Conservation (phyloP, 2,797 vertebrate genomes). For the Sternotherus odoratus region DNA sequence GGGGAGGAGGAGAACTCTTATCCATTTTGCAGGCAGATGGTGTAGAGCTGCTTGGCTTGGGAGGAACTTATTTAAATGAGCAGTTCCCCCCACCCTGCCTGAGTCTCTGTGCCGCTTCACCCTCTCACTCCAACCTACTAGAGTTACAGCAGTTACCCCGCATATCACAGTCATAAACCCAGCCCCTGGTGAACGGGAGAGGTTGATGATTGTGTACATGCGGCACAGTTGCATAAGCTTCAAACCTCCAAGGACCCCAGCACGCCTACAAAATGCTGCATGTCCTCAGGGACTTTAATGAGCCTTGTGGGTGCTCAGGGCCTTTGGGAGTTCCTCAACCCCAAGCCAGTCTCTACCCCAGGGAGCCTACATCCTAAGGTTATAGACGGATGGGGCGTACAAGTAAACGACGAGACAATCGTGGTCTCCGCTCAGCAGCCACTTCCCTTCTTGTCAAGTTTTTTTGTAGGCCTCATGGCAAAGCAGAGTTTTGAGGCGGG, state of each 20-base stretch:
- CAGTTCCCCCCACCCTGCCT: background rate
- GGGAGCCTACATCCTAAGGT: background rate
- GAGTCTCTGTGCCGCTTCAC: background rate
- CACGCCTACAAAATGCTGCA: background rate
- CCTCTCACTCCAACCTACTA: background rate
- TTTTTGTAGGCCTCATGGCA: too few relatives aligned
- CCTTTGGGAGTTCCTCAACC: rapidly evolving
- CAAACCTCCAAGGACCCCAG: background rate
- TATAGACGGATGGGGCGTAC: background rate
- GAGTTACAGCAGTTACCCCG: background rate
- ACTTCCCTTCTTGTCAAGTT: background rate
- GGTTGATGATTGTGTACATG: rapidly evolving
- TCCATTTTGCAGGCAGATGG: background rate
- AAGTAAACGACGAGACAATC: background rate
- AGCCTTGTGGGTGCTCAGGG: background rate
- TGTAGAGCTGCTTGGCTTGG: background rate
- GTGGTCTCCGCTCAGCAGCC: too few relatives aligned
- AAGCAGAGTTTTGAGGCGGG: too few relatives aligned
- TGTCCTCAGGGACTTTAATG: background rate
- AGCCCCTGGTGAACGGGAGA: background rate
- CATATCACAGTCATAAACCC: background rate
- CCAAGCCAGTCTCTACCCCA: background rate
- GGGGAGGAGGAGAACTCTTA: background rate
- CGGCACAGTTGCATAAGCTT: background rate
- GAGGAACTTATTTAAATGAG: background rate